Conservation (phyloP, 2,888 invertebrate genomes). For the Eupithecia subumbrata region DNA sequence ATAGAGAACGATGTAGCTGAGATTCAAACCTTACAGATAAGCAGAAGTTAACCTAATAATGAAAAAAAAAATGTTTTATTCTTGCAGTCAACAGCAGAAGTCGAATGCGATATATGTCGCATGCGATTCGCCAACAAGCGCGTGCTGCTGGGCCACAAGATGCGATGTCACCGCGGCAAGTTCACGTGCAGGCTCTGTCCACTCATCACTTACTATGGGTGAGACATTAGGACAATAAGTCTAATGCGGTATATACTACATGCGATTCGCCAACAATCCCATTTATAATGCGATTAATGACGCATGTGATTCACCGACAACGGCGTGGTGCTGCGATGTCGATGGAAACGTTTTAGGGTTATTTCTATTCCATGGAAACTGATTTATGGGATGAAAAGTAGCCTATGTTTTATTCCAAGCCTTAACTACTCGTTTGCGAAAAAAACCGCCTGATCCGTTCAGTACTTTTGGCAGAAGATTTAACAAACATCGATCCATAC, state of each 20-base stretch:
- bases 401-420: too few species aligned
- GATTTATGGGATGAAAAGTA: too few species aligned
- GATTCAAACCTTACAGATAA: not conserved
- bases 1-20: too few species aligned
- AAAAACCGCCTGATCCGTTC: too few species aligned
- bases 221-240: conserved; percentile 5
- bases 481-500: too few species aligned
- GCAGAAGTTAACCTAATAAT: too few species aligned
- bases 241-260: not conserved
- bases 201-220: conserved; percentile 14
- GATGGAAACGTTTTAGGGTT: too few species aligned
- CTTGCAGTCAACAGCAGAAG: conserved; percentile 1
- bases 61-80: not conserved
- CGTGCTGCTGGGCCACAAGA: not conserved
- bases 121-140: not conserved
- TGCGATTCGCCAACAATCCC: not conserved
- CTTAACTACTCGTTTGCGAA: too few species aligned
- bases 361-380: too few species aligned
- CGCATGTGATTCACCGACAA: too few species aligned
- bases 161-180: conserved; percentile 9
- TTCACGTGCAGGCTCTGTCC: conserved; percentile 18
- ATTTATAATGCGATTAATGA: not conserved
- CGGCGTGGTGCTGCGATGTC: too few species aligned
- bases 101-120: conserved; percentile 4
- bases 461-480: too few species aligned